phyloP scores from a whole-genome alignment of 2,113 vertebrate species.

The Ceyx margarethae region DNA sequence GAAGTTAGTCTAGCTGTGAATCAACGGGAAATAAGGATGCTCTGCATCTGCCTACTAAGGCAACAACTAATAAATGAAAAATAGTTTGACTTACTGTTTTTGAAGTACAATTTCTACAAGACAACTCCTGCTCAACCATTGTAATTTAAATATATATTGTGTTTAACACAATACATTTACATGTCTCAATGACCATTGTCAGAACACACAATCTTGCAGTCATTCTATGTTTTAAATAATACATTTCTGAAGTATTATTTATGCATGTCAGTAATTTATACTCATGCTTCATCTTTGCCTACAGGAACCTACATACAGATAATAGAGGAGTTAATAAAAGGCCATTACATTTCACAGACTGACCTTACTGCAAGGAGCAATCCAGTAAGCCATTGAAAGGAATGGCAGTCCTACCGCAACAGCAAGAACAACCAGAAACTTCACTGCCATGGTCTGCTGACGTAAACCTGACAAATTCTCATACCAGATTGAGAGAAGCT shows the following conservation, averaged over 20 bases:
- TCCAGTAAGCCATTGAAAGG: conserved; percentile 88
- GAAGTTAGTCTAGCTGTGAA: neutral
- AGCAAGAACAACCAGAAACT: conserved; percentile 89
- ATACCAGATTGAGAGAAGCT: conserved; percentile 96
- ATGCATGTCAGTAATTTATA: neutral
- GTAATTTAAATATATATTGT: neutral
- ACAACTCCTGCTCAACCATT: neutral
- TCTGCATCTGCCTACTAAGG: neutral
- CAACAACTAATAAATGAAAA: neutral
- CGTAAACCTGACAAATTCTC: conserved; percentile 89
- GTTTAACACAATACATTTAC: neutral
- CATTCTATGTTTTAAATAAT: neutral
- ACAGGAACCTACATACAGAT: neutral
- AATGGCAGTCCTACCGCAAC: conserved; percentile 87
- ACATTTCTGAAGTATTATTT: neutral
- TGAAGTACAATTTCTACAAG: neutral
- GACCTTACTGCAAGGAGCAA: conserved; percentile 96
- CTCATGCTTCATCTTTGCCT: neutral
- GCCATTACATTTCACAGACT: neutral
- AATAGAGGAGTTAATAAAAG: neutral
- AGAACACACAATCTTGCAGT: neutral
- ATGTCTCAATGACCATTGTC: neutral
- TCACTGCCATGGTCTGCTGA: conserved; percentile 89
- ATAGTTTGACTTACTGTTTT: neutral
- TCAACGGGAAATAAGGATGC: neutral